phyloP scores from a whole-genome alignment of 2,888 invertebrate species.

The Euzetes globulus region DNA sequence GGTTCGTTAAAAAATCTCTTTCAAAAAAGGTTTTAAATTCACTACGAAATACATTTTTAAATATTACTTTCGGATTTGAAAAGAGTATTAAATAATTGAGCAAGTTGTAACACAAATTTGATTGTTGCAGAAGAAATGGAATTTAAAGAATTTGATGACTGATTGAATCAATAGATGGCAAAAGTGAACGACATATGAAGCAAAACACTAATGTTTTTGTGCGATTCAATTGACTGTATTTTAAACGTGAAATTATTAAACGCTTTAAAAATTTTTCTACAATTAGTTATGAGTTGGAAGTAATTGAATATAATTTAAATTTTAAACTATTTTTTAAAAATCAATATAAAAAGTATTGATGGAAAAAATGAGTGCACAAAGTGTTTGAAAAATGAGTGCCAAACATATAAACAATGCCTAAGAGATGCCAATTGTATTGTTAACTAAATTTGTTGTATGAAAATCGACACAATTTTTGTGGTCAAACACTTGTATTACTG shows the following conservation, averaged over 20 bases:
- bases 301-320: not conserved
- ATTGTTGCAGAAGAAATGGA: not conserved
- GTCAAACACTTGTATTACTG: not conserved
- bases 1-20: too few relatives aligned
- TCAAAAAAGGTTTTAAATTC: too few relatives aligned
- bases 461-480: not conserved
- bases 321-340: not conserved
- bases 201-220: constrained; percentile 1
- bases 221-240: not conserved
- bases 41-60: too few relatives aligned
- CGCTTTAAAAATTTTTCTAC: not conserved
- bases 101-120: too few relatives aligned
- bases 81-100: too few relatives aligned
- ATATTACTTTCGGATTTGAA: too few relatives aligned
- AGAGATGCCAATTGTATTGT: not conserved
- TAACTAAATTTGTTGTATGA: not conserved
- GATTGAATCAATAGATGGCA: not conserved
- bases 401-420: not conserved
- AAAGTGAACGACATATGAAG: not conserved
- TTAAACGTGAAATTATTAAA: not conserved
- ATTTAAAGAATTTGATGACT: not conserved
- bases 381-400: constrained; percentile 1
- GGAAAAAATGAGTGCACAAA: not conserved
- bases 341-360: not conserved
- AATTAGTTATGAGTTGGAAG: not conserved